Conservation (phyloP, 37 sponge, comb jelly and placozoan genomes). For the Diacarnus erythraeanus region DNA sequence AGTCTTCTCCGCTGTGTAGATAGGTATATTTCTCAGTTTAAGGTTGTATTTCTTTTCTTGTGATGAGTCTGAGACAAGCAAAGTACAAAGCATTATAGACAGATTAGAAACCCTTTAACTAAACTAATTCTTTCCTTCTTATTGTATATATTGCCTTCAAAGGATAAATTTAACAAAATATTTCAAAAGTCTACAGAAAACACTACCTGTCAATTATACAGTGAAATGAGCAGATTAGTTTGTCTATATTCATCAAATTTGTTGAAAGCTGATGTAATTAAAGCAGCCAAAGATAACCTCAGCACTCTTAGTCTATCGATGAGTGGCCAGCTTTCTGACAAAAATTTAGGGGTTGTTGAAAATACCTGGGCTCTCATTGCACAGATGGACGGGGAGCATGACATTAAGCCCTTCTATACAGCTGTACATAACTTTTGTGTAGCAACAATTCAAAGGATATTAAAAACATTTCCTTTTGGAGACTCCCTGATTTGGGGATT, state of each 20-base stretch:
- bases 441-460: background rate
- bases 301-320: background rate
- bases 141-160: background rate
- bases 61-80: constrained; percentile 4
- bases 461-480: background rate
- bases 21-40: background rate
- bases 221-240: constrained; percentile 4
- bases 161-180: background rate
- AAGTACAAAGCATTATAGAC: no score
- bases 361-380: no score
- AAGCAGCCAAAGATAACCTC: background rate
- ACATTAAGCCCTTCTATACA: no score
- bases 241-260: no score
- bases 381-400: no score
- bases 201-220: no score
- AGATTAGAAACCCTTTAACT: background rate
- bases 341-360: no score
- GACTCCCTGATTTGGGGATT: background rate
- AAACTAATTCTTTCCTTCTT: background rate
- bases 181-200: no score
- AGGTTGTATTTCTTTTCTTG: background rate
- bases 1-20: no score
- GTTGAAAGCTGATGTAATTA: background rate
- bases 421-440: background rate
- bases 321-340: background rate